Evolutionary conservation across 2,888 invertebrate genomes (phyloP).

Genomic region (Euplexia lucipara): DNA sequence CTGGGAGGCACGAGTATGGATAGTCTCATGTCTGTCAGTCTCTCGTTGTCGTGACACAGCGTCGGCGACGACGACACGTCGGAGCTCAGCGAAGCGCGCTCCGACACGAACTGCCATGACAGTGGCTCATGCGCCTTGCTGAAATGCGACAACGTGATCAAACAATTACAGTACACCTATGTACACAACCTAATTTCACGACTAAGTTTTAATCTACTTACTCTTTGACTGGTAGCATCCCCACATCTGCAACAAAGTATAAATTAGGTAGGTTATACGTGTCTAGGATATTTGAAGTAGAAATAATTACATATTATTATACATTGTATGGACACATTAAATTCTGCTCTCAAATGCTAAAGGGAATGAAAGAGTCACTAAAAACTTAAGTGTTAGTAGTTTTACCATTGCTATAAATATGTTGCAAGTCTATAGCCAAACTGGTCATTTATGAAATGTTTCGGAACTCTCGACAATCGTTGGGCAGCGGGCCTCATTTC

Average conservation of each 20-base stretch:
- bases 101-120: conserved; percentile 95
- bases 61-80: conserved; percentile 88
- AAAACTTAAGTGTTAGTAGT: neutral
- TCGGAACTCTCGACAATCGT: conserved; percentile 51
- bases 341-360: conserved; percentile 2
- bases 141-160: conserved; percentile 62
- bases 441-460: conserved; percentile 56
- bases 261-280: conserved; percentile 27
- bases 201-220: conserved; percentile 91
- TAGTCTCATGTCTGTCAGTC: conserved; percentile 93
- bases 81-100: conserved; percentile 90
- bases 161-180: conserved; percentile 53
- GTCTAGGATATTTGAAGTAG: neutral
- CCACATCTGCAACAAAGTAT: conserved; percentile 94
- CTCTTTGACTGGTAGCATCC: conserved; percentile 98
- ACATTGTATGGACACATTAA: neutral
- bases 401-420: conserved; percentile 37
- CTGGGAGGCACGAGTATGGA: conserved; percentile 95
- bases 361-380: neutral
- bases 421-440: conserved; percentile 39
- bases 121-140: conserved; percentile 94
- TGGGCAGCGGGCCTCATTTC: conserved; percentile 64
- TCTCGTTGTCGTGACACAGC: conserved; percentile 86
- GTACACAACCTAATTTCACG: conserved; percentile 44
- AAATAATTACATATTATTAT: too few species aligned